These are phyloP conservation scores for Ochotona princeps DNA, from an alignment of 2,113 vertebrate genomes.

Conservation along the genomic window DNA sequence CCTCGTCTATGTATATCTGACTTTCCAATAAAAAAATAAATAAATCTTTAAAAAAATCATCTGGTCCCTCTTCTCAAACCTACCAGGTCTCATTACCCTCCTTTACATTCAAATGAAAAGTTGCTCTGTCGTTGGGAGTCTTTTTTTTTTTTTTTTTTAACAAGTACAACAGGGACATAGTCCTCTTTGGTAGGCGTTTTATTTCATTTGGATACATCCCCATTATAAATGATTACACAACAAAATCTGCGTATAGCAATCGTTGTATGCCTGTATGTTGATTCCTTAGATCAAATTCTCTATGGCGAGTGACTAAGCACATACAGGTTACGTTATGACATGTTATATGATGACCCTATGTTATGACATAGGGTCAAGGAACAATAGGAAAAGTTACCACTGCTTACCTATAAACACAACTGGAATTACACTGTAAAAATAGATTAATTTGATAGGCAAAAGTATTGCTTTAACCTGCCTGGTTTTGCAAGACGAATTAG, in stretches of 20 bases:
- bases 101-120: too few species aligned
- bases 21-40: too few species aligned
- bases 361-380: neutral
- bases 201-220: conserved; percentile 3
- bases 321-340: neutral
- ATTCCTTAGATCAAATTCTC: neutral
- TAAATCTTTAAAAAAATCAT: too few species aligned
- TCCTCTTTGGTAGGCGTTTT: neutral
- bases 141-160: too few species aligned
- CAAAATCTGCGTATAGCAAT: neutral
- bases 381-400: neutral
- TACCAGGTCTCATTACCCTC: too few species aligned
- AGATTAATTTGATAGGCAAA: neutral
- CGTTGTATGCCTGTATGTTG: neutral
- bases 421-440: neutral
- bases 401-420: neutral
- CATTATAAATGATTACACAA: neutral
- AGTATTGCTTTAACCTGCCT: neutral
- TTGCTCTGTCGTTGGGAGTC: too few species aligned
- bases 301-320: neutral
- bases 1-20: too few species aligned
- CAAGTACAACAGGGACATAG: neutral
- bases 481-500: neutral
- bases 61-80: too few species aligned
- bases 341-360: too few species aligned